Percentiles rank a stretch among this genome's conserved stretches.
Conservation (phyloP, 2,797 vertebrate species). For the Hylomyscus alleni region DNA sequence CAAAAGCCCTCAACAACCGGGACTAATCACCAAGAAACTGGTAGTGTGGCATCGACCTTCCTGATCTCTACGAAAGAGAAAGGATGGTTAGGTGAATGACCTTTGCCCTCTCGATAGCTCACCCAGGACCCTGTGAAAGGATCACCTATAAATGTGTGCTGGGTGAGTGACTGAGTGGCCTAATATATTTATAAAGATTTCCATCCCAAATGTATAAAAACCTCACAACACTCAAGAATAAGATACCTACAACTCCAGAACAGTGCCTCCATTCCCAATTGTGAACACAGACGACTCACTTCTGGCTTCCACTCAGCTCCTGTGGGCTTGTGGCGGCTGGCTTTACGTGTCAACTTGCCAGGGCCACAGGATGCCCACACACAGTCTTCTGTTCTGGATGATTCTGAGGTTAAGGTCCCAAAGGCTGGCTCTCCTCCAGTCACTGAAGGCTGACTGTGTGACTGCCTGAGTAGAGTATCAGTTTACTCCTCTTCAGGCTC, state of each 20-base stretch:
- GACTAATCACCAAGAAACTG: neutral
- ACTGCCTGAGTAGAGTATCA: neutral
- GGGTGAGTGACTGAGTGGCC: neutral
- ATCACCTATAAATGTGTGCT: neutral
- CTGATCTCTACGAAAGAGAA: neutral
- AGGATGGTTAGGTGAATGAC: neutral
- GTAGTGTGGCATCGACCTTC: neutral
- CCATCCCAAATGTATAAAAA: neutral
- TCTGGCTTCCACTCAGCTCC: neutral
- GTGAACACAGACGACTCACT: neutral
- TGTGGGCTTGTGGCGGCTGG: neutral
- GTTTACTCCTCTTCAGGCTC: neutral
- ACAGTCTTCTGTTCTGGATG: neutral
- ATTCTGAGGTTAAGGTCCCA: neutral
- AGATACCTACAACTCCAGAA: neutral
- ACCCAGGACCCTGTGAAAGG: neutral
- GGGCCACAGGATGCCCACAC: neutral
- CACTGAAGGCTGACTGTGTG: neutral
- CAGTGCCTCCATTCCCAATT: neutral
- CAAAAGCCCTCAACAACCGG: neutral
- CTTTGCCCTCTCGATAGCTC: neutral
- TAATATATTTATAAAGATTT: neutral
- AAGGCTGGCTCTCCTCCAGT: neutral
- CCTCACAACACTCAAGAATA: neutral
- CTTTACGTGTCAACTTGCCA: neutral